phyloP scores from a whole-genome alignment of 2,113 vertebrate genomes.

The Pygoscelis adeliae region DNA sequence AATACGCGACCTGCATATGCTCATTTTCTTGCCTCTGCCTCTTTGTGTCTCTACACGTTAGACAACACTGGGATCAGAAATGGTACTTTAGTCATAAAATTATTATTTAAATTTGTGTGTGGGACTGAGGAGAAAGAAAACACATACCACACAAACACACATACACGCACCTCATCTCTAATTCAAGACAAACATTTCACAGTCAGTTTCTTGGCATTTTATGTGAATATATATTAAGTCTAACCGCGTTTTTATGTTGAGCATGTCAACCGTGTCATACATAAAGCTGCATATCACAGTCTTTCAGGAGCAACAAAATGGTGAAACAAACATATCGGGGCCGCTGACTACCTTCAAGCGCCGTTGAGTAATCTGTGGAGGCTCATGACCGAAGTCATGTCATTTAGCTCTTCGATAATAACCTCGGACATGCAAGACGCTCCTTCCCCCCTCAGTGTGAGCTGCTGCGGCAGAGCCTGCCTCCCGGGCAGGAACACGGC shows the following conservation, averaged over 20 bases:
- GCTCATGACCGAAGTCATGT: not conserved
- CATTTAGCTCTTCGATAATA: fast-evolving
- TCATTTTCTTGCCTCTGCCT: not conserved
- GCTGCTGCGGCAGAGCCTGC: not conserved
- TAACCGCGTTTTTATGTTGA: not conserved
- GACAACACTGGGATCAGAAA: not conserved
- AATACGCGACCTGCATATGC: not conserved
- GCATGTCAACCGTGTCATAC: constrained; percentile 14
- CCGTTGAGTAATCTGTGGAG: not conserved
- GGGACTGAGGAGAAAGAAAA: not conserved
- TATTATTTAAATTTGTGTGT: not conserved
- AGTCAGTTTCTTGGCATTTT: constrained; percentile 36
- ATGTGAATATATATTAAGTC: constrained; percentile 13
- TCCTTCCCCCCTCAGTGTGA: fast-evolving
- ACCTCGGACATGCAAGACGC: fast-evolving
- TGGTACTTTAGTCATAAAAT: not conserved
- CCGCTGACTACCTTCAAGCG: not conserved
- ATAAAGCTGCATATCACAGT: not conserved
- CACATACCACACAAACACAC: not conserved
- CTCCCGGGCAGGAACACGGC: fast-evolving
- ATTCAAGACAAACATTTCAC: constrained; percentile 21
- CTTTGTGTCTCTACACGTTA: not conserved
- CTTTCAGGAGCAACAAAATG: constrained; percentile 27
- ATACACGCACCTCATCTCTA: not conserved
- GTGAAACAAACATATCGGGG: not conserved